phyloP scores from a whole-genome alignment of 92 coral and sea anemone genomes.

The Epizoanthus illoricatus region DNA sequence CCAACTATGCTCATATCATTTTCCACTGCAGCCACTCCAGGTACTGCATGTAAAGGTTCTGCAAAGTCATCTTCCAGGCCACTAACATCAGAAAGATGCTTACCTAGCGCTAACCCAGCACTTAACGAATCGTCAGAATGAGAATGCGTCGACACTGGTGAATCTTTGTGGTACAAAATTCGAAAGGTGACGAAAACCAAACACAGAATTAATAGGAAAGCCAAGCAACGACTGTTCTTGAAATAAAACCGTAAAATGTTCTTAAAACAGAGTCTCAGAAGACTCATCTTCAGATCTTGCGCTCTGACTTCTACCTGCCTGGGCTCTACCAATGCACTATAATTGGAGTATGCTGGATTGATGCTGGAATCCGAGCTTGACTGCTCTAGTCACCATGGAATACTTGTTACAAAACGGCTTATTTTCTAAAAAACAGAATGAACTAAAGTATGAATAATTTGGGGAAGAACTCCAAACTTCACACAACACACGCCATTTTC shows the following conservation, averaged over 20 bases:
- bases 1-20: constrained; percentile 46
- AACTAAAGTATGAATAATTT: too few species aligned
- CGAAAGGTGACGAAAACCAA: constrained; percentile 10
- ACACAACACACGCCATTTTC: too few species aligned
- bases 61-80: neutral
- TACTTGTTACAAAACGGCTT: too few species aligned
- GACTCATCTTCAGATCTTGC: neutral
- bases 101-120: neutral
- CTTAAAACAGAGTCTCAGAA: neutral
- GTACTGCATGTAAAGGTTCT: neutral
- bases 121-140: too few species aligned
- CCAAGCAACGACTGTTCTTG: constrained; percentile 41
- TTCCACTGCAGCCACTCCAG: constrained; percentile 17
- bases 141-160: neutral
- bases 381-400: too few species aligned
- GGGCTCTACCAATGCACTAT: neutral
- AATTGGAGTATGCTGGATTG: too few species aligned
- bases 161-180: neutral
- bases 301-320: too few species aligned
- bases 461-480: too few species aligned
- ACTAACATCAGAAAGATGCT: neutral
- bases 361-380: too few species aligned
- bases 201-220: constrained; percentile 19
- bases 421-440: too few species aligned
- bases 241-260: constrained; percentile 49